phyloP scores from a whole-genome alignment of 2,113 vertebrate species.

The Corydoras sp. region DNA sequence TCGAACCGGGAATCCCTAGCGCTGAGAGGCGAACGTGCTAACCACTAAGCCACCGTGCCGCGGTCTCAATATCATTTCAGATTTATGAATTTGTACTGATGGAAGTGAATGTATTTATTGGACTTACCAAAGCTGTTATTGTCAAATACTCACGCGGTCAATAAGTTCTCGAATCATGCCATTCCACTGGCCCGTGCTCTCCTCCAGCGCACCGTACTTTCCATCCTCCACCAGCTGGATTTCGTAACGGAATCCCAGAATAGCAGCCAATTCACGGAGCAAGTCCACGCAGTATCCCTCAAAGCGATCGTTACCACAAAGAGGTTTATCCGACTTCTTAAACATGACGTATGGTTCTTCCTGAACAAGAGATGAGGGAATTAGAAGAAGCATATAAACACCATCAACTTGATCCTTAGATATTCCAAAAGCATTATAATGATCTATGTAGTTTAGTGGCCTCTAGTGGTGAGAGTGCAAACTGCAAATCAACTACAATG shows the following conservation, averaged over 20 bases:
- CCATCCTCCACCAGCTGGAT: conserved; percentile 91
- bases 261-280: conserved; percentile 84
- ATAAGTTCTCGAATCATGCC: conserved; percentile 97
- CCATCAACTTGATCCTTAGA: no score
- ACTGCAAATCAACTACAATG: no score
- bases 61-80: no score
- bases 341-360: conserved; percentile 97
- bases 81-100: background rate
- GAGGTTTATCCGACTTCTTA: conserved; percentile 95
- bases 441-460: no score
- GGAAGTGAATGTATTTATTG: background rate
- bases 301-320: conserved; percentile 93
- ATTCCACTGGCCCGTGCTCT: conserved; percentile 88
- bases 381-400: background rate
- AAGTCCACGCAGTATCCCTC: conserved; percentile 96
- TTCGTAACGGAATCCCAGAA: conserved; percentile 94
- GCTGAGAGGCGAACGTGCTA: no score
- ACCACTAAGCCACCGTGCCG: no score
- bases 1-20: no score
- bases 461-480: no score
- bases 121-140: no score
- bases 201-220: conserved; percentile 89
- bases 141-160: conserved; percentile 82
- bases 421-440: no score
- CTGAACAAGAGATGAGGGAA: conserved; percentile 56